These are phyloP conservation scores for Adelosebastes latens DNA, from an alignment of 2,797 vertebrate species.

Conservation along the genomic window DNA sequence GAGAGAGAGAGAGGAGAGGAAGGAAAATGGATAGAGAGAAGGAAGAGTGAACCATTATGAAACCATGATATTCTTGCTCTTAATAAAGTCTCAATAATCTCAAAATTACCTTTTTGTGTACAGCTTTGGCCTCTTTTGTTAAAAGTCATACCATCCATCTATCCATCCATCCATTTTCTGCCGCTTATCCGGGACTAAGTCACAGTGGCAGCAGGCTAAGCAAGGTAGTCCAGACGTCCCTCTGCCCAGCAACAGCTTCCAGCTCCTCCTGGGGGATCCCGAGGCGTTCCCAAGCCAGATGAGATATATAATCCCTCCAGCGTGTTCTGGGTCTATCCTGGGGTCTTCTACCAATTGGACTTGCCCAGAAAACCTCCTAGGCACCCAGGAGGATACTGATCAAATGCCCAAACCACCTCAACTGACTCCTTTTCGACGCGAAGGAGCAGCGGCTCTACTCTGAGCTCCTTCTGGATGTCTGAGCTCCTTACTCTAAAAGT, in stretches of 20 bases:
- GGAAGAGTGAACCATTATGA: neutral
- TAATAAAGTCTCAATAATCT: neutral
- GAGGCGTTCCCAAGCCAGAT: neutral
- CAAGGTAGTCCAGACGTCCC: neutral
- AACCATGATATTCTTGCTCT: neutral
- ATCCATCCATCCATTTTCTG: too few relatives aligned
- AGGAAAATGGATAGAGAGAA: neutral
- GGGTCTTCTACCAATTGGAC: neutral
- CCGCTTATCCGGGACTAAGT: fast-evolving
- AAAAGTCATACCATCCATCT: neutral
- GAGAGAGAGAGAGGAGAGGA: neutral
- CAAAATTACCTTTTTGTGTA: neutral
- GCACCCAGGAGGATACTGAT: neutral
- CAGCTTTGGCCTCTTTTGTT: neutral
- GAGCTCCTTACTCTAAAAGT: neutral
- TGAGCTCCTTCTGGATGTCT: neutral
- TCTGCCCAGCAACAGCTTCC: neutral
- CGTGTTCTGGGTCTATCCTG: neutral
- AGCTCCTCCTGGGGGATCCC: neutral
- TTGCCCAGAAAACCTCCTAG: neutral
- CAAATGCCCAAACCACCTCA: neutral
- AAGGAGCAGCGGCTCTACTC: neutral
- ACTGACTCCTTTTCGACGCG: neutral
- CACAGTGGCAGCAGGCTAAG: neutral
- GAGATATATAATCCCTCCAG: neutral